Evolutionary conservation across 30 jellyfish, hydroid and myxozoan species (phyloP).

Genomic region (Aurelia sp.): DNA sequence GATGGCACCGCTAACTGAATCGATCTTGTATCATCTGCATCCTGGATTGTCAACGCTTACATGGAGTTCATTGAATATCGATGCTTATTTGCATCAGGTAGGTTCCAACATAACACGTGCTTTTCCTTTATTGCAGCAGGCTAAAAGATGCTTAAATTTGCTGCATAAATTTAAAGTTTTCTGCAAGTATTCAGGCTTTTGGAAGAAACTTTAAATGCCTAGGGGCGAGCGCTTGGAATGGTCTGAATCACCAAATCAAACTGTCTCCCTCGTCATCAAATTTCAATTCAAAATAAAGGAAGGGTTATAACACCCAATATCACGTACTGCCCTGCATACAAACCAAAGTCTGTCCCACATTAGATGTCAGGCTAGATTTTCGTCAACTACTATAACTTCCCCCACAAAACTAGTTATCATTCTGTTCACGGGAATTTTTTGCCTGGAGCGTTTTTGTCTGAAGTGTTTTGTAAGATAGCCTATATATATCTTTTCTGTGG

Average conservation of each 20-base stretch:
- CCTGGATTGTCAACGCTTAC: constrained; percentile 84
- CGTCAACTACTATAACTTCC: no score
- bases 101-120: not conserved
- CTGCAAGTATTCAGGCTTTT: not conserved
- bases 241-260: not conserved
- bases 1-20: constrained; percentile 70
- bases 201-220: not conserved
- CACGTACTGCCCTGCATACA: no score
- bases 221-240: not conserved
- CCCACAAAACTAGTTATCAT: no score
- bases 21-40: constrained; percentile 65
- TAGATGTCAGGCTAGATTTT: no score
- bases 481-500: no score
- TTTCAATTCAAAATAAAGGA: not conserved
- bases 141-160: no score
- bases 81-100: constrained; percentile 87
- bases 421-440: no score
- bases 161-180: no score
- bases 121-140: not conserved
- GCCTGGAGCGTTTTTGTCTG: no score
- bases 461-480: no score
- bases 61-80: constrained; percentile 87
- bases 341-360: no score
- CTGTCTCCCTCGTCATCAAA: not conserved
- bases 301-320: no score